phyloP scores from a whole-genome alignment of 2,797 vertebrate genomes.

The Huso huso region DNA sequence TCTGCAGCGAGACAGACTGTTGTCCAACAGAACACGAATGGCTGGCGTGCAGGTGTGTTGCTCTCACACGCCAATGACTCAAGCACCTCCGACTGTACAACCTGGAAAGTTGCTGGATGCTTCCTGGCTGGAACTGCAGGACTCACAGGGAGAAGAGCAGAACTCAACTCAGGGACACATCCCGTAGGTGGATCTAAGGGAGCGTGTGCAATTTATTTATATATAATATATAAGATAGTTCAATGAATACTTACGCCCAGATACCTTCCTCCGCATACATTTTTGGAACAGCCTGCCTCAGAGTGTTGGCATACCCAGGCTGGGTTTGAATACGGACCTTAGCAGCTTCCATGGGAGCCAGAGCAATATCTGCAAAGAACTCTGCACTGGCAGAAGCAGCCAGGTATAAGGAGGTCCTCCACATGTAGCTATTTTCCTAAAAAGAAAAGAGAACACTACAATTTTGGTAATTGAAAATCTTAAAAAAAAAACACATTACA shows the following conservation, averaged over 20 bases:
- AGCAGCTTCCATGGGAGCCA: constrained; percentile 94
- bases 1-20: constrained; percentile 36
- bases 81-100: constrained; percentile 88
- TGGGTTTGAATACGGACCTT: constrained; percentile 97
- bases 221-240: not conserved
- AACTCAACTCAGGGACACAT: constrained; percentile 57
- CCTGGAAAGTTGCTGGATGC: constrained; percentile 72
- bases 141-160: constrained; percentile 50
- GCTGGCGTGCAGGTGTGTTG: constrained; percentile 69
- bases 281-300: constrained; percentile 79
- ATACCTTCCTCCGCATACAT: constrained; percentile 88
- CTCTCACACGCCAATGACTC: constrained; percentile 90
- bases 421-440: constrained; percentile 88
- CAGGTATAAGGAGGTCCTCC: constrained; percentile 91
- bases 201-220: constrained; percentile 54
- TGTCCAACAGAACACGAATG: constrained; percentile 57
- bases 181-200: constrained; percentile 96
- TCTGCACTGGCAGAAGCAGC: constrained; percentile 93
- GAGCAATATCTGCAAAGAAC: constrained; percentile 94
- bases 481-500: not conserved
- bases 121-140: constrained; percentile 55
- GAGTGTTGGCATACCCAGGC: constrained; percentile 86
- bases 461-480: no score
- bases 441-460: not conserved
- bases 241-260: constrained; percentile 74